Evolutionary conservation across 1,140 invertebrate genomes (phyloP), one percentile per base, ranked within the genome.

Genomic region (Euura saliciscinereae): DNA sequence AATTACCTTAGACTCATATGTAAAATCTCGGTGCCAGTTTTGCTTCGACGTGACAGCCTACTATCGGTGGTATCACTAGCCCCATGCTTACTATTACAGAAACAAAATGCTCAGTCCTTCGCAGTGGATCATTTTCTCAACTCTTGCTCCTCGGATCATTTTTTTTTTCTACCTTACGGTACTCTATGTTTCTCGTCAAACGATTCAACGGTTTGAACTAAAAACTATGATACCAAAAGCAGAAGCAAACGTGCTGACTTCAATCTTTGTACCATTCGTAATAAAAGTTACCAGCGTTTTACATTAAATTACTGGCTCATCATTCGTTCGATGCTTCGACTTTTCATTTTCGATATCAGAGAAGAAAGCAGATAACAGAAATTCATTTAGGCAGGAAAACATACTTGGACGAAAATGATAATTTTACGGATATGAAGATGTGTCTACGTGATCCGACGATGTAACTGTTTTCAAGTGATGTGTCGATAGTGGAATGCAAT

Each of bases 1-100:
- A 73, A 70, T 87, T 87, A 88, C 86, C 86, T 88, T 82, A 88
- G 82, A 80, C 83, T 86, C 86, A 88, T 88, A 85, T 81, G 83
- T 81, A 88, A 88, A 82, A 87, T 84, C 79, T 88, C 86, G 76
- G 83, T 86, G 79, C 85, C 86, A 74, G 84, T 85, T 87, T 87
- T 86, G 79, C 85, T 85, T 83, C 83, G 82, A 80, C 78, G 80
- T 71, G 76, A 80, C 74, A 74, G 76, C 84, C 79, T 84, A 81
- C 71, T 82, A 80, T 74, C 75, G 73, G 73, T 78, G 42, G 74
- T 80, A 74, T 78, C 70, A 67, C 78, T 83, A 73, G 78, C 78
- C 64, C 78, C 78, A 73, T 80, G 75, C 77, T 76, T 79, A 83
- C 84, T 84, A 75, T 80, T 80, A 76, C 77, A 84, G 77, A 84